Evolutionary conservation across 2,113 vertebrate genomes (phyloP).

Genomic region (Nothoprocta perdicaria): DNA sequence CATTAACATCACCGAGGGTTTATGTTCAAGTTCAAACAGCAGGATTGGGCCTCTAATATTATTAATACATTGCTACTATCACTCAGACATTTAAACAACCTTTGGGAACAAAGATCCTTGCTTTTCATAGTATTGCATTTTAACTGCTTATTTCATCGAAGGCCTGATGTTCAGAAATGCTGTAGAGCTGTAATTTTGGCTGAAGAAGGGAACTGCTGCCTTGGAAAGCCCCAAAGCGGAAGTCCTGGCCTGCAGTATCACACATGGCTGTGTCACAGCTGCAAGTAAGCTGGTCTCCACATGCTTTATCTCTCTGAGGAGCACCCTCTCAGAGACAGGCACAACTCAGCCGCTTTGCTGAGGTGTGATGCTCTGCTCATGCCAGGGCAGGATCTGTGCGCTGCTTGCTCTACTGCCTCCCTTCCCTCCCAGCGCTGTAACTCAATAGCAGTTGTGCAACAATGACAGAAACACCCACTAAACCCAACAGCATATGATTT

Average conservation of each 20-base stretch:
- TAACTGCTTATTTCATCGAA: background rate
- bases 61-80: background rate
- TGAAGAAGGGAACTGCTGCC: background rate
- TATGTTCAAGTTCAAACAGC: background rate
- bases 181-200: background rate
- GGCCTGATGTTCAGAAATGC: background rate
- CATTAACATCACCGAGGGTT: background rate
- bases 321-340: background rate
- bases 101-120: background rate
- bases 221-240: background rate
- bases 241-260: background rate
- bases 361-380: accelerated
- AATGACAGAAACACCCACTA: background rate
- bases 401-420: background rate
- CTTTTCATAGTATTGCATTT: background rate
- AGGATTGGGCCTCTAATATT: background rate
- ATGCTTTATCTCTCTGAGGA: background rate
- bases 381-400: background rate
- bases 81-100: accelerated
- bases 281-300: background rate
- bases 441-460: background rate
- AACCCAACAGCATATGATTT: background rate
- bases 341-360: background rate
- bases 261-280: background rate
- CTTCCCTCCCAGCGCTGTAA: background rate